Base-by-base conservation (phyloP, 2,797 vertebrate species). In the Morus bassanus region DNA sequence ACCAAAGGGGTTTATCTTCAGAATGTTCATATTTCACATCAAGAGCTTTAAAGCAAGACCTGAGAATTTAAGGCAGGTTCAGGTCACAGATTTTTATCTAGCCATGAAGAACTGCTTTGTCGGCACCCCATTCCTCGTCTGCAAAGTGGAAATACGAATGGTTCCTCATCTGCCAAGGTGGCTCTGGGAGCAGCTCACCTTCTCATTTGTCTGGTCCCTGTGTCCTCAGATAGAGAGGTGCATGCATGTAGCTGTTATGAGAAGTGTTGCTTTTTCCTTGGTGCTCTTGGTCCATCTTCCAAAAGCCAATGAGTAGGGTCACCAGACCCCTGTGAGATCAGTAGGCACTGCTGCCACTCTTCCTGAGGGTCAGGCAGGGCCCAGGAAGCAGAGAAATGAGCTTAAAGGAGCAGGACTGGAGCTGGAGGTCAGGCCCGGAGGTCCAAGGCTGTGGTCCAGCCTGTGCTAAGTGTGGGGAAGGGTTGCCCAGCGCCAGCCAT, bases 81-180 rank as follows among this genome's bases (percentile, higher is more conserved):
- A 59, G 31, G 24, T 14, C 0, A 0, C 21, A 33, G 67, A 10
- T 68, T 41, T 84, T 84, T 78, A 30, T 30, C 27, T 11, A 13
- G 59, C 31, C 3, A 0, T 4, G 3, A 18, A 17, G 21, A 70
- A n/a, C 46, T 61, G 46, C n/a, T 73, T 60, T 24, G 48, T 60
- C 8, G 0, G 54, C 63, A 41, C 10, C 13, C 15, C 0, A 0
- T 64, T 91, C 11, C 48, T 56, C 2, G 0, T 11, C 56, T 46
- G 37, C 30, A 1, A 5, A 88, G 46, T 67, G 46, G 41, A 37
- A 63, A 30, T 37, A 10, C 0, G 7, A 68, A 15, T 0, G 5
- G 35, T 72, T 30, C 18, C 33, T 50, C 30, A 10, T 10, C 13
- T 41, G 22, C 31, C 33, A 7, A 1, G 10, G n/a, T 60, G 70